Conservation (phyloP, 2,113 vertebrate species). For the Chionis minor region DNA sequence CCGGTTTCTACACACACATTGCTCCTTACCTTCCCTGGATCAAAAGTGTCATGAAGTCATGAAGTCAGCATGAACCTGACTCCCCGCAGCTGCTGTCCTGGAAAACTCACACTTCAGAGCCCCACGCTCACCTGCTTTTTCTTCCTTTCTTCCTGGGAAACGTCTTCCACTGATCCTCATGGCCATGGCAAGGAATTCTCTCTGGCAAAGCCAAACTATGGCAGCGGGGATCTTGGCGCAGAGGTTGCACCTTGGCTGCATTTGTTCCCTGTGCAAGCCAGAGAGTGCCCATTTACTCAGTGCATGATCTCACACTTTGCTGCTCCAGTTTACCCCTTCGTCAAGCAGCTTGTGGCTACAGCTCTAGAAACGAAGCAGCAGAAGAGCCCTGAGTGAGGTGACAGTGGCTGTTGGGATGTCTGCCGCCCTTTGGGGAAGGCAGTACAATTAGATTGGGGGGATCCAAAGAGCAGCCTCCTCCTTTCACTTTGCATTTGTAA, state of each 20-base stretch:
- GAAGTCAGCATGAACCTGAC: background rate
- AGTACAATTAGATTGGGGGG: fast-evolving
- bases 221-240: background rate
- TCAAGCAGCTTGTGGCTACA: background rate
- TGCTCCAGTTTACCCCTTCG: background rate
- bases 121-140: background rate
- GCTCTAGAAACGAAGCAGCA: background rate
- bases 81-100: background rate
- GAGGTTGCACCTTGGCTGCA: fast-evolving
- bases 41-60: background rate
- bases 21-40: background rate
- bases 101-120: background rate
- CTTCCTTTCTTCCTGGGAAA: background rate
- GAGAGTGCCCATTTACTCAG: background rate
- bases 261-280: background rate
- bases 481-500: background rate
- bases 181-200: background rate
- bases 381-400: background rate
- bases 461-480: background rate
- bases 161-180: background rate
- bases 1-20: slow-evolving; percentile 24
- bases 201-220: background rate
- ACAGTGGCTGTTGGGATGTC: background rate
- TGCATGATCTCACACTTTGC: fast-evolving
- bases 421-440: background rate